Base-by-base conservation (phyloP, 2,113 vertebrate species). In the Trinectes maculatus region DNA sequence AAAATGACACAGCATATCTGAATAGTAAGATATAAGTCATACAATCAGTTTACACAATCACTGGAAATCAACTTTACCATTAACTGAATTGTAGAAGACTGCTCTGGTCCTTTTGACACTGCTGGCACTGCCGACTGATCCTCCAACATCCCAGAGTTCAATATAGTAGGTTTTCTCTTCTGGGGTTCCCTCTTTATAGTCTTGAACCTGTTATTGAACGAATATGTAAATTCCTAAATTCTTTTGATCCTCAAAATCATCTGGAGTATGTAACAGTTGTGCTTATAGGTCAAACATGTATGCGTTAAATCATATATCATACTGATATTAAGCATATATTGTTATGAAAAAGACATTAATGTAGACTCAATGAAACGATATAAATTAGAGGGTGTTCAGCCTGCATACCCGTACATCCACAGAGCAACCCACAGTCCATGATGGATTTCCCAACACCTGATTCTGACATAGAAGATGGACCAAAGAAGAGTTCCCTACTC, bases 401-500 rank as follows among this genome's bases (percentile, higher is more conserved):
- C 5, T 61, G 13, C 79, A 92, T 95, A 99, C 98, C 94, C 98
- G 92, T 44, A 99, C 95, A 75, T 98, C 97, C 89, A 98, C 95
- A 0, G 98, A 99, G 70, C 98, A 99, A 74, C 98, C 98, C 31
- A 99, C 96, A 0, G 98, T 98, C 97, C 98, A 99, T 0, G 96
- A 99, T 0, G 98, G 97, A 82, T 99, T 99, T 75, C 95, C 96
- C 84, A 99, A 74, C 46, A 97, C 96, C 51, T 98, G 96, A 85
- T 96, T 98, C 44, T 98, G 97, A 83, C 98, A 99, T 0, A 99
- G 67, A 37, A 99, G 91, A 78, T 99, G 96, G 60, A 99, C 97
- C 34, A 99, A 91, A 2, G 98, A 98, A 1, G 97, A 99, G 9
- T 99, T 99, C 0, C 98, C 98, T 10, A 98, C 97, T 77, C 98